Evolutionary conservation across 2,888 invertebrate genomes (phyloP).

Genomic region (Drosophila mettleri): DNA sequence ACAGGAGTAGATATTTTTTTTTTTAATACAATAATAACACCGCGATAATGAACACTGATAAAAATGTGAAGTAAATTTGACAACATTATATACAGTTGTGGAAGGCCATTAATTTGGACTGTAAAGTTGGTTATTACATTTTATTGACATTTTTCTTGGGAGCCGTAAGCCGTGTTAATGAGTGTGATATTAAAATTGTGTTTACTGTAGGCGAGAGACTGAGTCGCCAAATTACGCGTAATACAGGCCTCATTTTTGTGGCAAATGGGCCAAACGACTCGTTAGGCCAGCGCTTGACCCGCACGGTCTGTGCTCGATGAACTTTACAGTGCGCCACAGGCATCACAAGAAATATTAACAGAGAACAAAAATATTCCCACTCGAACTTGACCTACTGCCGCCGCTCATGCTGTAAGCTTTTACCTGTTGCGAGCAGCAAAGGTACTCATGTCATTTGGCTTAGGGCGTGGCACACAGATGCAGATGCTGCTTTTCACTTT

Average conservation of each 20-base stretch:
- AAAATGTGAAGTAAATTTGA: slow-evolving; percentile 36
- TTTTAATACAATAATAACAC: neutral
- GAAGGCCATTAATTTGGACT: slow-evolving; percentile 18
- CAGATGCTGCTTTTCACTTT: slow-evolving; percentile 17
- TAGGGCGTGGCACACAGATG: slow-evolving; percentile 21
- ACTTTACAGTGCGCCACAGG: slow-evolving; percentile 32
- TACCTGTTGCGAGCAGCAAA: slow-evolving; percentile 62
- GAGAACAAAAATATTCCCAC: slow-evolving; percentile 21
- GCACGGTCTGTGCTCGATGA: slow-evolving; percentile 39
- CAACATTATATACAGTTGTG: slow-evolving; percentile 13
- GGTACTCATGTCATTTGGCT: neutral
- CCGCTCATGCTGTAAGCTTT: slow-evolving; percentile 13
- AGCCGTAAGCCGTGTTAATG: slow-evolving; percentile 40
- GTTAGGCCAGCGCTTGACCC: slow-evolving; percentile 33
- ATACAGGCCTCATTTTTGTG: slow-evolving; percentile 61
- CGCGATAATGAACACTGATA: neutral
- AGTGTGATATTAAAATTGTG: slow-evolving; percentile 41
- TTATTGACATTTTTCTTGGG: slow-evolving; percentile 45
- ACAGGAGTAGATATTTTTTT: neutral
- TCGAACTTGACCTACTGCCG: slow-evolving; percentile 61
- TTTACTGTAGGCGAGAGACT: slow-evolving; percentile 35
- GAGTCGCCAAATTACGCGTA: slow-evolving; percentile 58
- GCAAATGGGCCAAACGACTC: slow-evolving; percentile 43
- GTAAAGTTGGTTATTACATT: slow-evolving; percentile 34
- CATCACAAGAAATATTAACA: slow-evolving; percentile 15